Conservation (phyloP, 92 coral and sea anemone species). For the Phenganax marumi region DNA sequence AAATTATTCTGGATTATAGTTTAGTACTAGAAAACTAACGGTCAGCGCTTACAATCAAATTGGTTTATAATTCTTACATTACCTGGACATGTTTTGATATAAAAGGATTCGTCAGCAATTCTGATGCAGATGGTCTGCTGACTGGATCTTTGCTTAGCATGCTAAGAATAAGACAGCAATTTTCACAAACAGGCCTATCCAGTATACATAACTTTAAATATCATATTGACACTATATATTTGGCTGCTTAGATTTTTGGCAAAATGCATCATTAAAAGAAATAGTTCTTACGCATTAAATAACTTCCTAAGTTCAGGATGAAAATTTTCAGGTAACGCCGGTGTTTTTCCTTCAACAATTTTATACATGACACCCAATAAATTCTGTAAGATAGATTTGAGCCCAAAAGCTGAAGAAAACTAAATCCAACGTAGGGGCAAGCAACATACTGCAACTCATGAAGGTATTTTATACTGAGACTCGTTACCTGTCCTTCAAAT, state of each 20-base stretch:
- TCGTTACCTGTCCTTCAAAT: conserved; percentile 83
- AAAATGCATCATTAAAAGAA: not conserved
- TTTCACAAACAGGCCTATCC: too few species aligned
- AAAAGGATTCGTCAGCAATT: conserved; percentile 65
- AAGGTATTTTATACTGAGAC: too few species aligned
- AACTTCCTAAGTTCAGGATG: conserved; percentile 67
- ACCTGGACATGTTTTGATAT: conserved; percentile 77
- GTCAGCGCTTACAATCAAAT: not conserved
- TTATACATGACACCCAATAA: conserved; percentile 97
- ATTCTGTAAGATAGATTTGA: conserved; percentile 46
- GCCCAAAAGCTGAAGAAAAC: not conserved
- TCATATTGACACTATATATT: too few species aligned
- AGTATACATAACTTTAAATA: too few species aligned
- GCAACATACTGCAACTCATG: too few species aligned
- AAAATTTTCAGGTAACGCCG: conserved; percentile 70
- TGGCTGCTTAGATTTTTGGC: too few species aligned
- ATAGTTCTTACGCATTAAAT: conserved; percentile 58
- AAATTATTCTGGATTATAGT: not conserved
- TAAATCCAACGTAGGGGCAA: too few species aligned
- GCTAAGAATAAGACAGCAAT: conserved; percentile 37
- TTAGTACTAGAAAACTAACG: not conserved
- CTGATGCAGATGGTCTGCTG: conserved; percentile 79
- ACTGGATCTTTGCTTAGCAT: conserved; percentile 80
- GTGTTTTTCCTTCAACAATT: conserved; percentile 86
- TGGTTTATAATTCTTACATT: not conserved